Conservation (phyloP, 2,797 vertebrate species). For the Hirundo rustica region DNA sequence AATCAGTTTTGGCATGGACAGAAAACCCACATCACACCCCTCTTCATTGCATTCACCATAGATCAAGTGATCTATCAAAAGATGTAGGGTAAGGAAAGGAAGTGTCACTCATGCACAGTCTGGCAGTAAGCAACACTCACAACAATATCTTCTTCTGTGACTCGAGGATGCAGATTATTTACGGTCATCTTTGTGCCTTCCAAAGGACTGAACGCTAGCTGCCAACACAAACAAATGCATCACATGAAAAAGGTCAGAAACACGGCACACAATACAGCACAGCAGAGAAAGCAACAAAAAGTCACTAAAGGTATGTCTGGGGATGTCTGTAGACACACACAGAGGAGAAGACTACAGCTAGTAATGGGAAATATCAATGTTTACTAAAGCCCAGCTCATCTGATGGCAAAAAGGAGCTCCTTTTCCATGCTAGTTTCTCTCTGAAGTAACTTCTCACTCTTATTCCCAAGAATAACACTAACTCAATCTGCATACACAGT, state of each 20-base stretch:
- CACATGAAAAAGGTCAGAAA: background rate
- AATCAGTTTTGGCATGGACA: background rate
- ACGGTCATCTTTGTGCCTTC: conserved; percentile 99
- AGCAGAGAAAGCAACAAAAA: background rate
- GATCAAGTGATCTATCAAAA: background rate
- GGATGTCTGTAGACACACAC: background rate
- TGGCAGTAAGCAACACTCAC: conserved; percentile 76
- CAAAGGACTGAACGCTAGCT: conserved; percentile 90
- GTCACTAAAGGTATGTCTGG: background rate
- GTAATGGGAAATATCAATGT: background rate
- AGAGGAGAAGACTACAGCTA: background rate
- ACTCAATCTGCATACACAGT: background rate
- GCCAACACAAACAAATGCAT: conserved; percentile 36
- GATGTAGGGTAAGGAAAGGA: background rate
- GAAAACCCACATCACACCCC: background rate
- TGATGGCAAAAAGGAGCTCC: background rate
- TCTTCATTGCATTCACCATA: background rate
- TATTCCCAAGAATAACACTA: background rate
- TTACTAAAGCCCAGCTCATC: background rate
- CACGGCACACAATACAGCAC: background rate
- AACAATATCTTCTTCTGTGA: conserved; percentile 97
- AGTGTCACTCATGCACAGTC: background rate
- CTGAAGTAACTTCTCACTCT: background rate
- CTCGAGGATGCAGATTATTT: conserved; percentile 94
- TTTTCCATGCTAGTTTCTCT: background rate